Conservation (phyloP, 1,140 invertebrate species). For the Belonocnema kinseyi region DNA sequence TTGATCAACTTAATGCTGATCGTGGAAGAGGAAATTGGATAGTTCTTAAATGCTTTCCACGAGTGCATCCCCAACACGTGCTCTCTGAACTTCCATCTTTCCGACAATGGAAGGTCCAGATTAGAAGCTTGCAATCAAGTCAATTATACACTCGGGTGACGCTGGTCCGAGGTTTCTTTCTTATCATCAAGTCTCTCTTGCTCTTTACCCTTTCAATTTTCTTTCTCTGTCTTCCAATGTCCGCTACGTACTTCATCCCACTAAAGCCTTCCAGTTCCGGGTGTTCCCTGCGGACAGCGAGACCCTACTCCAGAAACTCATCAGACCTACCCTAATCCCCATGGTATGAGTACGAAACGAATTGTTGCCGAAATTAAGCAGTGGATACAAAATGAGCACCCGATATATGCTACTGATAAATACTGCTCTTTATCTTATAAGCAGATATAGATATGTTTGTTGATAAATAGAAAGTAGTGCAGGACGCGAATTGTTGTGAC, state of each 20-base stretch:
- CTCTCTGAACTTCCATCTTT: too few relatives aligned
- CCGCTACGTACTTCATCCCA: slow-evolving; percentile 62
- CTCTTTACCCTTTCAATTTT: slow-evolving; percentile 44
- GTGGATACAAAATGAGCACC: slow-evolving; percentile 37
- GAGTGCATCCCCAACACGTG: too few relatives aligned
- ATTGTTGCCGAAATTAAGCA: slow-evolving; percentile 69
- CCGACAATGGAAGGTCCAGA: slow-evolving; percentile 66
- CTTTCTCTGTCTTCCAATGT: slow-evolving; percentile 52
- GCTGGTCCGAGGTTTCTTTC: slow-evolving; percentile 60
- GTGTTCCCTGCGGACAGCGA: slow-evolving; percentile 60
- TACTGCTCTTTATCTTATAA: neutral
- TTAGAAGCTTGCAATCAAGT: slow-evolving; percentile 74
- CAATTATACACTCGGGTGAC: slow-evolving; percentile 75
- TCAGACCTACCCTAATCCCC: slow-evolving; percentile 71
- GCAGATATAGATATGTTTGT: too few relatives aligned
- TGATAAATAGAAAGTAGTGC: too few relatives aligned
- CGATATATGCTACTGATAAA: neutral
- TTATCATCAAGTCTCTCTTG: slow-evolving; percentile 51
- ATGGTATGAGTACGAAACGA: slow-evolving; percentile 66
- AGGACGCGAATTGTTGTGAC: too few relatives aligned
- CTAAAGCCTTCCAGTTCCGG: slow-evolving; percentile 62
- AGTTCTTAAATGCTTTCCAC: too few relatives aligned
- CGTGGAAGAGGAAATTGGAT: too few relatives aligned
- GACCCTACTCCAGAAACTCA: slow-evolving; percentile 68
- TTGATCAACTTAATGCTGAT: neutral